phyloP scores from a whole-genome alignment of 2,113 vertebrate genomes.

The Panthera tigris region DNA sequence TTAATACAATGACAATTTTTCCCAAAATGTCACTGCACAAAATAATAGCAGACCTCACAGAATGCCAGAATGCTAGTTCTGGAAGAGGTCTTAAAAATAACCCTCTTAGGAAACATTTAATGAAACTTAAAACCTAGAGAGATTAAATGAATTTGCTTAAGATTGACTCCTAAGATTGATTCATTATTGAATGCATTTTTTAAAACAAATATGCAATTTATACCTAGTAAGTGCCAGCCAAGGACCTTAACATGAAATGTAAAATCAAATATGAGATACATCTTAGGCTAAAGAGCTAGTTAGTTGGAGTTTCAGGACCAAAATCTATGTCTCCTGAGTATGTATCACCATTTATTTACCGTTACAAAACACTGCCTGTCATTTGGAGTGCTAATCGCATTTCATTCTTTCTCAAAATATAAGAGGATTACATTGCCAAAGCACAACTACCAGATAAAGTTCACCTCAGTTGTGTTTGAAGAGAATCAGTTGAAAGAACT shows the following conservation, averaged over 20 bases:
- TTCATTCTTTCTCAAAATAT: not conserved
- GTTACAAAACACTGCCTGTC: not conserved
- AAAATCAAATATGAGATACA: not conserved
- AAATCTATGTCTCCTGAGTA: not conserved
- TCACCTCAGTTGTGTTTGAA: not conserved
- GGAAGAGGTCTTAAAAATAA: not conserved
- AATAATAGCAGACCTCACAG: not conserved
- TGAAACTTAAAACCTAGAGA: not conserved
- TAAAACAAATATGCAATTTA: not conserved
- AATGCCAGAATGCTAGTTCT: not conserved
- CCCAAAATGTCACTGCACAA: not conserved
- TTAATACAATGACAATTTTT: not conserved
- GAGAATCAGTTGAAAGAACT: not conserved
- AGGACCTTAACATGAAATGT: not conserved
- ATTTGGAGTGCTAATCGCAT: not conserved
- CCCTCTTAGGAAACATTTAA: not conserved
- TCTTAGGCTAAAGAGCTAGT: not conserved
- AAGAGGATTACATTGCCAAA: not conserved
- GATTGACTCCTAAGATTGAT: not conserved
- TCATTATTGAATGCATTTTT: slow-evolving; percentile 2
- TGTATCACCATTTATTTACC: not conserved
- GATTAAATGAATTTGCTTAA: not conserved
- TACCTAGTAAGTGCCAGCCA: not conserved
- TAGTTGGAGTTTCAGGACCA: not conserved
- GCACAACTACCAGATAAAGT: not conserved